Conservation (phyloP, 2,797 vertebrate species). For the Acrossocheilus fasciatus region DNA sequence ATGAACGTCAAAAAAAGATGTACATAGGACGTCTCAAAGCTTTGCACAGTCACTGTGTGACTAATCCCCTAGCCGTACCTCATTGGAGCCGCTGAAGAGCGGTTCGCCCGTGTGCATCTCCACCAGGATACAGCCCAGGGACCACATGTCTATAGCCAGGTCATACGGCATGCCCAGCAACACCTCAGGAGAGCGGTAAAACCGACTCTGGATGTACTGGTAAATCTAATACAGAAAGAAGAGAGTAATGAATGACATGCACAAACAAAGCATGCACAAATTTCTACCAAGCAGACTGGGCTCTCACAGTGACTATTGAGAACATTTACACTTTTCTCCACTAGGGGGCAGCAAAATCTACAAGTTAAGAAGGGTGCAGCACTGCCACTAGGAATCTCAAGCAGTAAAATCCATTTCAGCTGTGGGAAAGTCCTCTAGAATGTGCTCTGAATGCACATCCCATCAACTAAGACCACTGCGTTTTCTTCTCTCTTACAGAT, state of each 20-base stretch:
- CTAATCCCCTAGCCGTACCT: slow-evolving; percentile 74
- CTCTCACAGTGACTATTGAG: neutral
- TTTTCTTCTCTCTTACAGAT: neutral
- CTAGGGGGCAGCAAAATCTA: slow-evolving; percentile 55
- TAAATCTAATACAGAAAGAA: slow-evolving; percentile 83
- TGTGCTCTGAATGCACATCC: slow-evolving; percentile 51
- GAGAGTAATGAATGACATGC: neutral
- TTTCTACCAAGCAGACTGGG: neutral
- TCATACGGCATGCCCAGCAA: slow-evolving; percentile 93
- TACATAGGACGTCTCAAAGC: neutral
- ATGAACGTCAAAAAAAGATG: neutral
- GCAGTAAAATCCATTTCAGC: slow-evolving; percentile 52
- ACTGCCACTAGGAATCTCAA: slow-evolving; percentile 41
- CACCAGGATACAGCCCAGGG: slow-evolving; percentile 92
- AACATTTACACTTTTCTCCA: slow-evolving; percentile 43
- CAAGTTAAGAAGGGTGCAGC: slow-evolving; percentile 41
- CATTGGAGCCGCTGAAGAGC: slow-evolving; percentile 93
- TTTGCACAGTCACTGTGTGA: slow-evolving; percentile 26
- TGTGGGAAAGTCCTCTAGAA: slow-evolving; percentile 51
- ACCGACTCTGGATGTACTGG: slow-evolving; percentile 96
- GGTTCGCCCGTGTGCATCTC: slow-evolving; percentile 96
- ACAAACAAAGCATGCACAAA: slow-evolving; percentile 7
- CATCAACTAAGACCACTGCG: slow-evolving; percentile 15
- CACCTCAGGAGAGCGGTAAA: slow-evolving; percentile 93
- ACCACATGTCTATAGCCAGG: slow-evolving; percentile 96